phyloP scores from a whole-genome alignment of 23 tunicate species.

The Ciona savignyi region DNA sequence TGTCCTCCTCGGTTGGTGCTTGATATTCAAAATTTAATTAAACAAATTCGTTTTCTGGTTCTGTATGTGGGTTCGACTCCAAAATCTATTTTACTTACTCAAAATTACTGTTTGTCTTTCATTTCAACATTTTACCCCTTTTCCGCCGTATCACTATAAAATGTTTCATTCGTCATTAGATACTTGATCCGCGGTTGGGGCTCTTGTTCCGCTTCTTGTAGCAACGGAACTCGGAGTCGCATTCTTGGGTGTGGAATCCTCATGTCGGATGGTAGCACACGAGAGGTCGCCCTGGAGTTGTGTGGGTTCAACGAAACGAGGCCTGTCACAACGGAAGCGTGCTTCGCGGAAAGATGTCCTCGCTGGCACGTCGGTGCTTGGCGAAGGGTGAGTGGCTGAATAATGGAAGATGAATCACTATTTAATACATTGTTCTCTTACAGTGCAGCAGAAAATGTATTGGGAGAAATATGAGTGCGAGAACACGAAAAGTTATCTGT shows the following conservation, averaged over 20 bases:
- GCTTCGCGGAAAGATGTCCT: slow-evolving; percentile 48
- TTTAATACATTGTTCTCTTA: no score
- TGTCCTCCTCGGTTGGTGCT: slow-evolving; percentile 75
- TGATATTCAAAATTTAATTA: not conserved
- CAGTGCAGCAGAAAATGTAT: slow-evolving; percentile 54
- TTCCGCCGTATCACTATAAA: no score
- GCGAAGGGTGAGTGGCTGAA: slow-evolving; percentile 29
- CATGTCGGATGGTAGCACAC: slow-evolving; percentile 45
- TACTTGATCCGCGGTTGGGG: slow-evolving; percentile 52
- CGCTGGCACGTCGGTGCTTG: slow-evolving; percentile 65
- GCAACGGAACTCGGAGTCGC: slow-evolving; percentile 56
- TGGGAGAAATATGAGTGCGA: slow-evolving; percentile 25
- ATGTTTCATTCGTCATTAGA: no score
- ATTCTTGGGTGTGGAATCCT: slow-evolving; percentile 34
- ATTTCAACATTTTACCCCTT: no score
- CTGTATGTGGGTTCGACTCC: no score
- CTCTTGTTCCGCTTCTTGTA: slow-evolving; percentile 56
- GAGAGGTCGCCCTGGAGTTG: slow-evolving; percentile 44
- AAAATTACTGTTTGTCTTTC: no score
- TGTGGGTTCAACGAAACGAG: slow-evolving; percentile 6
- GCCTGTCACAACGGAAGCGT: slow-evolving; percentile 23
- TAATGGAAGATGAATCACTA: not conserved
- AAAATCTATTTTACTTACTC: no score
- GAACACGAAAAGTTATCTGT: slow-evolving; percentile 26
- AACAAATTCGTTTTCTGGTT: no score